Evolutionary conservation across 2,888 invertebrate genomes (phyloP), one percentile per base, ranked within the genome.

Genomic region (Hyppa rectilinea): DNA sequence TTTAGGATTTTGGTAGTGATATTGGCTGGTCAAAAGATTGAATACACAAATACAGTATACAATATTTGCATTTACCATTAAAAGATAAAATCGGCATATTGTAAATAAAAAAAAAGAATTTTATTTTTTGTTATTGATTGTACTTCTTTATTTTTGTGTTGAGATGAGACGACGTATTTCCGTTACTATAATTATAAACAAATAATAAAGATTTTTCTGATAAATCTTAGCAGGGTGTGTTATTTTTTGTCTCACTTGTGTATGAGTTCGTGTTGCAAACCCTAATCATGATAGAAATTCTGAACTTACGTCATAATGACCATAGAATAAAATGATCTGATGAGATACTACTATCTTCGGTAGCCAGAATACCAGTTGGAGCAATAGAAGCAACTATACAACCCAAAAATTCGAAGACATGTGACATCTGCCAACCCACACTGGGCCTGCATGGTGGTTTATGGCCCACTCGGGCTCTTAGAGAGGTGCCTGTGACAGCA

Each of bases 201-300:
- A 87, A 88, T 89, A 94, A 94, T 94, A 95, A 95, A 95, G 90
- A 89, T 91, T 93, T 93, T 92, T 91, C 91, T 91, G 92, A 92
- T 93, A 91, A 92, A 93, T 92, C 88, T 90, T 85, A 85, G 63
- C 12, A 62, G 9, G 17, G 65, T 45, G 53, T 78, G 78, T 85
- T 49, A 68, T 78, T 78, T 78, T 52, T 55, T 29, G 9, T 12
- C 10, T 29, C 9, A n/a, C 9, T n/a, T 10, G 12, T 10, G 0
- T 14, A 17, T 6, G 14, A 7, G 40, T 63, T 12, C 7, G 6
- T n/a, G 12, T 2, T 12, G 36, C 17, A 36, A 12, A n/a, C 14
- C n/a, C 36, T 36, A 36, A 36, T 36, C 36, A 36, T 36, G 36
- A 12, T 12, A 36, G 12, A 36, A 36, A 36, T 36, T 36, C 36